Evolutionary conservation across 2,797 vertebrate genomes (phyloP), one percentile per base, ranked within the genome.

Genomic region (Sebastes alutus): DNA sequence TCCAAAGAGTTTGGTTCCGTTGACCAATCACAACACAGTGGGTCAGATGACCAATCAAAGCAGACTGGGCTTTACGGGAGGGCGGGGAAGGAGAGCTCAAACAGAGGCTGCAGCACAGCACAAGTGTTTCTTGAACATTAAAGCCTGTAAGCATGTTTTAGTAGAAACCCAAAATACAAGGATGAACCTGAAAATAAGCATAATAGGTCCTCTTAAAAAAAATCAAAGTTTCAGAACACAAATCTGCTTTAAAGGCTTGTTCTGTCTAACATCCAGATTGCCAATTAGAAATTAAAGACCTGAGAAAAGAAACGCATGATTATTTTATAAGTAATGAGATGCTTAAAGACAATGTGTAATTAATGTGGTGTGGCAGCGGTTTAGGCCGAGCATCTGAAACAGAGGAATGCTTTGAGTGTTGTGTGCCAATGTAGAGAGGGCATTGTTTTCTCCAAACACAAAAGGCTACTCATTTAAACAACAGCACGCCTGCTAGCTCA

Each of bases 401-500:
- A 68, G 63, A 83, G 72, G 62, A 42, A 9, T 16, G 72, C 77
- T 90, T 79, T 38, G 80, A 88, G 81, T 13, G 5, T 49, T 71
- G 72, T 22, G 25, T 81, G 60, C 72, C 82, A 38, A 52, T 73
- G 83, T 65, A 88, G 74, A 83, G 80, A 71, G 59, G 78, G 63
- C 78, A 76, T 87, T 90, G 88, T 90, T 87, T 84, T 81, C 78
- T 59, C 23, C 29, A 71, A 82, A 93, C 72, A 92, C 85, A 90
- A 88, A 89, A 69, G 73, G 72, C 69, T 82, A 60, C 81, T 91
- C 59, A 78, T 87, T 89, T 72, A 20, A 2, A 70, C 69, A 86
- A 54, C 72, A 72, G 82, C 70, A 56, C 6, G 72, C 13, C 70
- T 80, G 78, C 73, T 38, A 42, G 80, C 69, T 82, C 65, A 73